Base-by-base conservation (phyloP, 2,888 invertebrate species). In the Itoplectis maculator region DNA sequence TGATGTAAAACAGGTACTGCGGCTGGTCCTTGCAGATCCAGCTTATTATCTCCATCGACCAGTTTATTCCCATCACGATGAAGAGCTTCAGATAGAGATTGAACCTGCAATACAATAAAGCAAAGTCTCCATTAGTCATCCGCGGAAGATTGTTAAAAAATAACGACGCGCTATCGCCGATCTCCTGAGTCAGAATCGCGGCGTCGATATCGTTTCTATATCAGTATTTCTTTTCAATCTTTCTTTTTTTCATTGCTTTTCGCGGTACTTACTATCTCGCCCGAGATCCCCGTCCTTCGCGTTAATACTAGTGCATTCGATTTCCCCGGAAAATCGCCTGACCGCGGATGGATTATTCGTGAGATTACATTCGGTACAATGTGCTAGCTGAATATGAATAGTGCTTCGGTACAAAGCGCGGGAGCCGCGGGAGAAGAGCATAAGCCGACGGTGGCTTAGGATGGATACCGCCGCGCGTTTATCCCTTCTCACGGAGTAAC, bases 51-150 rank as follows among this genome's bases (percentile, higher is more conserved):
- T 97, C 97, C 93, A 96, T 95, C 0, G 95, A 94, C 97, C 97
- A 97, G 89, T 96, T 97, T 18, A 97, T 95, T 0, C 97, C 97
- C 97, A 97, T 97, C 35, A 97, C 96, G 87, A 97, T 94, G 90
- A 97, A 96, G 47, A 97, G 93, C 89, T 97, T 97, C 87, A 97
- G 89, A 91, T 97, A 97, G 2, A 97, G 93, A 37, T 95, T 95
- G 90, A 96, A 97, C 29, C 29, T 29, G 29, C 29, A 29, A 29
- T 29, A 5, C 5, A 5, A 5, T 3, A 29, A 29, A 5, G 3
- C n/a, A 72, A 35, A 56, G 40, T 29, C 6, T 35, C 49, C 23
- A 61, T 59, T 68, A 68, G 65, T 81, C 56, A 49, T 11, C 2
- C 54, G 35, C 9, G 40, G 13, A 4, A 47, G 45, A 74, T 74